These are phyloP conservation scores for Thunnus albacares DNA, from an alignment of 2,797 vertebrate species.

Conservation along the genomic window DNA sequence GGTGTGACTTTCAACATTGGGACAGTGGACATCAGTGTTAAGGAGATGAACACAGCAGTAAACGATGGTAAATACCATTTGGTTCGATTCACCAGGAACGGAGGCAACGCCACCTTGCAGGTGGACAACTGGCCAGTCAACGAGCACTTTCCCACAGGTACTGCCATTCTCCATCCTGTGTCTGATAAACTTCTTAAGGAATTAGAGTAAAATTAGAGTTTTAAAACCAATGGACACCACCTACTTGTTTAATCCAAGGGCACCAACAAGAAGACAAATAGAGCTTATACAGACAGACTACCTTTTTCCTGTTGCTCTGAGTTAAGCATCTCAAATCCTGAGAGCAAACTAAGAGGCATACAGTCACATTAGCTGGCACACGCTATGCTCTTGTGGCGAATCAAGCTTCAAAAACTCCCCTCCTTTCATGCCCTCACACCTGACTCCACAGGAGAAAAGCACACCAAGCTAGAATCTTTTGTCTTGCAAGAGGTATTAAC, in stretches of 20 bases:
- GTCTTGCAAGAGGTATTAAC: slow-evolving; percentile 65
- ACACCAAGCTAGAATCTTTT: slow-evolving; percentile 40
- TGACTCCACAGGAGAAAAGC: slow-evolving; percentile 45
- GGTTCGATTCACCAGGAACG: slow-evolving; percentile 96
- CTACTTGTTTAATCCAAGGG: slow-evolving; percentile 52
- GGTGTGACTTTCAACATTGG: slow-evolving; percentile 98
- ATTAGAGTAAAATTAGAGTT: background rate
- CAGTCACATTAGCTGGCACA: slow-evolving; percentile 23
- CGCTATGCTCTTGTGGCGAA: slow-evolving; percentile 35
- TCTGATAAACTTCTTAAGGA: background rate
- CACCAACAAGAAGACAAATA: background rate
- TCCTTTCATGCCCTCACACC: slow-evolving; percentile 50
- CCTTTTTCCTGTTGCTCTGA: background rate
- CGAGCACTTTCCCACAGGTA: slow-evolving; percentile 98
- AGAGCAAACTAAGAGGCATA: slow-evolving; percentile 14
- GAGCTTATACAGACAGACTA: background rate
- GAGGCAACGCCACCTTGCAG: slow-evolving; percentile 96
- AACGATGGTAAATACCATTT: slow-evolving; percentile 98
- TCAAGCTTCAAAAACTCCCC: slow-evolving; percentile 14
- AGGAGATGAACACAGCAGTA: slow-evolving; percentile 90
- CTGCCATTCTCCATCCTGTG: slow-evolving; percentile 2
- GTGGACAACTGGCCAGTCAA: slow-evolving; percentile 98
- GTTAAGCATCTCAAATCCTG: slow-evolving; percentile 12
- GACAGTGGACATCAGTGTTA: slow-evolving; percentile 96
- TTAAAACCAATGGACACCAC: slow-evolving; percentile 77